Conservation (phyloP, 2,113 vertebrate species). For the Zosterops pallidus region DNA sequence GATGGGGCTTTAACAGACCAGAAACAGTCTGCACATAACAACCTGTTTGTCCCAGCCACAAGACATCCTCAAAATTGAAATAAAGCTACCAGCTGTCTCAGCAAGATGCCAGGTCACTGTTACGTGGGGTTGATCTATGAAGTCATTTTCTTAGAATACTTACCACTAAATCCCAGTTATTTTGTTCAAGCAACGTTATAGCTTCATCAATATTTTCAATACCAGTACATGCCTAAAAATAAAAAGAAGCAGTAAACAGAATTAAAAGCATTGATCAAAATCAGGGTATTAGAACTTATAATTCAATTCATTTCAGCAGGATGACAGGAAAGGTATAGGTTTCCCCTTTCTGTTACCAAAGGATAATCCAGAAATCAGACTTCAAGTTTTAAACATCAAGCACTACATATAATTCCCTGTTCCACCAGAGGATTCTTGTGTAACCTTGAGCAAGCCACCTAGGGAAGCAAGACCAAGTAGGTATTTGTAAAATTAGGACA, state of each 20-base stretch:
- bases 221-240: slow-evolving; percentile 93
- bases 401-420: not conserved
- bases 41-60: not conserved
- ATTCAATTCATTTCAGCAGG: not conserved
- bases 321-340: not conserved
- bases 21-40: not conserved
- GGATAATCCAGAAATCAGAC: not conserved
- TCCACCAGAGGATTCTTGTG: not conserved
- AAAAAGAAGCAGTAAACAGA: slow-evolving; percentile 40
- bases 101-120: not conserved
- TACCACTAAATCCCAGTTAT: slow-evolving; percentile 99
- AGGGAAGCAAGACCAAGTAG: not conserved
- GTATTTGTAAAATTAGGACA: slow-evolving; percentile 13
- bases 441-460: not conserved
- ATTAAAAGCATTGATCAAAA: slow-evolving; percentile 49
- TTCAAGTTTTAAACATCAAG: not conserved
- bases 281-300: not conserved
- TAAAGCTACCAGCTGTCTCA: not conserved
- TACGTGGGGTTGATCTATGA: not conserved
- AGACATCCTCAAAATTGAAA: not conserved
- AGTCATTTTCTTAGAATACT: slow-evolving; percentile 72
- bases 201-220: slow-evolving; percentile 99
- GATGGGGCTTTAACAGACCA: not conserved
- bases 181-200: slow-evolving; percentile 97
- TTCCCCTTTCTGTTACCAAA: not conserved